phyloP scores from a whole-genome alignment of 2,113 vertebrate species.

The Calidris pygmaea region DNA sequence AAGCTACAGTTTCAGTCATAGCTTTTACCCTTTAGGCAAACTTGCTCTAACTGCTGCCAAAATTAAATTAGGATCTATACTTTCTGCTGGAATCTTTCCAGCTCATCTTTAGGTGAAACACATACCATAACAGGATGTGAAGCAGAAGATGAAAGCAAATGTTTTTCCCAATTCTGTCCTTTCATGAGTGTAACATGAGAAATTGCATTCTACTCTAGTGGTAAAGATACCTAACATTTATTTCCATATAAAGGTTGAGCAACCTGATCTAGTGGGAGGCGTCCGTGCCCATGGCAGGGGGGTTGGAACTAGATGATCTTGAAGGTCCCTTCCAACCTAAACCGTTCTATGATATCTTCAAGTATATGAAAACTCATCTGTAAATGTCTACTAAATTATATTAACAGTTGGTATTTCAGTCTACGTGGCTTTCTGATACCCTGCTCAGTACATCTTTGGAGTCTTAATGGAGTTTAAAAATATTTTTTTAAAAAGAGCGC shows the following conservation, averaged over 20 bases:
- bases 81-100: conserved; percentile 42
- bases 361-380: background rate
- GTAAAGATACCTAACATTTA: background rate
- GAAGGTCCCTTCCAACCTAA: background rate
- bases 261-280: background rate
- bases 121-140: background rate
- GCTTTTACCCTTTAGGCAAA: background rate
- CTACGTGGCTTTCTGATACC: background rate
- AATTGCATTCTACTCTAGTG: background rate
- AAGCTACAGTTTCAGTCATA: background rate
- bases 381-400: background rate
- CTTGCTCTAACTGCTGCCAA: background rate
- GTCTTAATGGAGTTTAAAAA: background rate
- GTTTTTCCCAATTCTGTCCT: background rate
- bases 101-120: conserved; percentile 17
- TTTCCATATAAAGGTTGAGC: background rate
- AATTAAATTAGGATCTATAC: conserved; percentile 30
- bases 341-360: background rate
- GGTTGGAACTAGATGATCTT: background rate
- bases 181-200: background rate
- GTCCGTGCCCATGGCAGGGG: background rate
- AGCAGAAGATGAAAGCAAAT: conserved; percentile 11
- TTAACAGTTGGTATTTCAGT: background rate
- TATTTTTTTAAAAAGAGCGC: background rate
- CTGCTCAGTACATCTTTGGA: background rate